phyloP scores from a whole-genome alignment of 2,888 invertebrate genomes.

The Epinotia ramella region DNA sequence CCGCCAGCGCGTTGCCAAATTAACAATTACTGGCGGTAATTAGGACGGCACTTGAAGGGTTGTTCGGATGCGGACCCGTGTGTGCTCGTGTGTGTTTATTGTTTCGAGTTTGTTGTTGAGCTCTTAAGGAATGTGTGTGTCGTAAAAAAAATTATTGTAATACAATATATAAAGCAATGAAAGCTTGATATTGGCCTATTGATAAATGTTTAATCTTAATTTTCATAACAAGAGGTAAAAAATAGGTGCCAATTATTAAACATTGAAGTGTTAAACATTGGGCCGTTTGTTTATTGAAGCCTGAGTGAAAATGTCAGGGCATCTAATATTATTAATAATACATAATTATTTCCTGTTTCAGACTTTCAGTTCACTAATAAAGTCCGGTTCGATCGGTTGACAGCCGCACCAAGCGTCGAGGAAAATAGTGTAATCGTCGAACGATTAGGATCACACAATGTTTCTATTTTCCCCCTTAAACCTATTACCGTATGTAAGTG shows the following conservation, averaged over 20 bases:
- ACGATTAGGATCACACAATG: slow-evolving; percentile 18
- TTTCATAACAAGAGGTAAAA: no score
- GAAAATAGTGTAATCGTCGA: neutral
- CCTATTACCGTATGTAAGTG: slow-evolving; percentile 30
- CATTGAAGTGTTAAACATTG: no score
- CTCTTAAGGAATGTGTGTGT: neutral
- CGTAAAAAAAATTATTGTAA: no score
- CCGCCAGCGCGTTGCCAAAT: slow-evolving; percentile 36
- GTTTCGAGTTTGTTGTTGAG: neutral
- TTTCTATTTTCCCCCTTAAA: slow-evolving; percentile 26
- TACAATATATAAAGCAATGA: neutral
- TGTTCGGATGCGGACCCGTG: slow-evolving; percentile 20
- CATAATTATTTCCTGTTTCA: no score
- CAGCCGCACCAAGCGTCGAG: neutral
- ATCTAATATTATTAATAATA: no score
- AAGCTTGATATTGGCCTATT: no score
- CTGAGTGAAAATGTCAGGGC: no score
- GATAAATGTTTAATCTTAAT: no score
- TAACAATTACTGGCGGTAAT: slow-evolving; percentile 41
- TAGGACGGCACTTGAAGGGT: slow-evolving; percentile 34
- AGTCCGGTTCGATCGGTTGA: neutral
- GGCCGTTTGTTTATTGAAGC: no score
- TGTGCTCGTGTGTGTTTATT: slow-evolving; percentile 11
- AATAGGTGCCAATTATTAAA: no score
- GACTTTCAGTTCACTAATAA: no score